Percentiles rank a stretch among this genome's conserved stretches.
Evolutionary conservation across 1,140 invertebrate genomes (phyloP).

Genomic region (Heliconius nattereri): DNA sequence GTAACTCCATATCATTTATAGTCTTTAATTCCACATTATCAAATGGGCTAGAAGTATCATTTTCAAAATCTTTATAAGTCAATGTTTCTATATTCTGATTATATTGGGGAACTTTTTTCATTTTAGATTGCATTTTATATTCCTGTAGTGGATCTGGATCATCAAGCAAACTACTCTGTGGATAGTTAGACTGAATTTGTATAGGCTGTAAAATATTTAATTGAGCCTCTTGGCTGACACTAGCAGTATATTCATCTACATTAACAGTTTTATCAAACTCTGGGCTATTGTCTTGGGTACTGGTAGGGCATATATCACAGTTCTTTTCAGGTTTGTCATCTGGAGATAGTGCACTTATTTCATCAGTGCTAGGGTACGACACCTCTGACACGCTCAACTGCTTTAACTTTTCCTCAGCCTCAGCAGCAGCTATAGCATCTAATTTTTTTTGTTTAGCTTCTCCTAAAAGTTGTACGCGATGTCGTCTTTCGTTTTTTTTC

Average conservation of each 20-base stretch:
- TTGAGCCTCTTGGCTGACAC: constrained; percentile 52
- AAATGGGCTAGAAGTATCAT: constrained; percentile 94
- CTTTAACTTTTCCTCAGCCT: constrained; percentile 81
- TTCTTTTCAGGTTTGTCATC: constrained; percentile 74
- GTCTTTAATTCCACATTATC: constrained; percentile 95
- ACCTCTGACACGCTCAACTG: constrained; percentile 82
- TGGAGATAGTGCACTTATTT: constrained; percentile 79
- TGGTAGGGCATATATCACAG: constrained; percentile 58
- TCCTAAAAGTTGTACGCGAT: constrained; percentile 82
- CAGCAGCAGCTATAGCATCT: constrained; percentile 69
- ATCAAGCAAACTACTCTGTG: constrained; percentile 68
- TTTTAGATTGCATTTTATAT: constrained; percentile 64
- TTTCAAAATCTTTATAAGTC: constrained; percentile 91
- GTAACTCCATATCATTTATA: constrained; percentile 93
- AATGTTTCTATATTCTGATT: constrained; percentile 78
- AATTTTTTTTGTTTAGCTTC: constrained; percentile 79
- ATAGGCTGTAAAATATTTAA: constrained; percentile 73
- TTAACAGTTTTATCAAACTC: constrained; percentile 47
- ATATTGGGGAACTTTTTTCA: constrained; percentile 60
- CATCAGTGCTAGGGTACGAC: constrained; percentile 81
- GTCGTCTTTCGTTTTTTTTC: constrained; percentile 82
- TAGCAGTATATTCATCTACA: constrained; percentile 48
- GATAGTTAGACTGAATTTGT: constrained; percentile 60
- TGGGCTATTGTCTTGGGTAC: constrained; percentile 51
- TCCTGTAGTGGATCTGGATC: constrained; percentile 76